Evolutionary conservation across 64 coral and sea anemone species (phyloP).

Genomic region (Exaiptasia diaphana): DNA sequence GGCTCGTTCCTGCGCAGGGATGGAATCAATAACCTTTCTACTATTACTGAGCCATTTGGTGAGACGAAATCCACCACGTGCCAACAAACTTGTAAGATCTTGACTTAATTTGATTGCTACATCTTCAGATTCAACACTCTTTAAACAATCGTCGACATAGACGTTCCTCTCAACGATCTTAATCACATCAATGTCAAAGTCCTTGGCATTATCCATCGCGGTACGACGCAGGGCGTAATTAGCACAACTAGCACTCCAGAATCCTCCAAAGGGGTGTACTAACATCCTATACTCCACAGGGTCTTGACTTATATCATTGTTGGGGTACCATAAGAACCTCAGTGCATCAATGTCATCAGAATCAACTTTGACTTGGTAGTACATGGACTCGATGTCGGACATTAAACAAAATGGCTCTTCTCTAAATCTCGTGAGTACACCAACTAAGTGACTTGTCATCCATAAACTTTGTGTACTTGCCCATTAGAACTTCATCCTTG

Average conservation of each 20-base stretch:
- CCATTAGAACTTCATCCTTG: not conserved
- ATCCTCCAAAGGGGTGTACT: not conserved
- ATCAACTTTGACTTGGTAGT: not conserved
- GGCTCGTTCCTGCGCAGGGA: conserved; percentile 8
- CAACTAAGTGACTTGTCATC: not conserved
- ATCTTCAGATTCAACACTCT: not conserved
- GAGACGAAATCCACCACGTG: not conserved
- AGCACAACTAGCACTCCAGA: not conserved
- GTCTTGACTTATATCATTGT: not conserved
- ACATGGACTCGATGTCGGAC: conserved; percentile 1
- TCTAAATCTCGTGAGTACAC: conserved; percentile 13
- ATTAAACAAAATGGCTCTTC: not conserved
- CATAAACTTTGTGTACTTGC: not conserved
- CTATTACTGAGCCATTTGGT: conserved; percentile 15
- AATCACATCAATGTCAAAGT: not conserved
- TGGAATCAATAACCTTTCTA: not conserved
- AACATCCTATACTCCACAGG: not conserved
- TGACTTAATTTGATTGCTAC: not conserved
- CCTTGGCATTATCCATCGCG: not conserved
- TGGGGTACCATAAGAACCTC: not conserved
- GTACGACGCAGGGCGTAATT: not conserved
- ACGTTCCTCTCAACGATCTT: not conserved
- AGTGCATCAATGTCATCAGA: not conserved
- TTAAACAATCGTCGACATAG: conserved; percentile 11
- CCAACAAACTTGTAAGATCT: not conserved